phyloP scores from a whole-genome alignment of 2,888 invertebrate species.

The Heliconius cydno region DNA sequence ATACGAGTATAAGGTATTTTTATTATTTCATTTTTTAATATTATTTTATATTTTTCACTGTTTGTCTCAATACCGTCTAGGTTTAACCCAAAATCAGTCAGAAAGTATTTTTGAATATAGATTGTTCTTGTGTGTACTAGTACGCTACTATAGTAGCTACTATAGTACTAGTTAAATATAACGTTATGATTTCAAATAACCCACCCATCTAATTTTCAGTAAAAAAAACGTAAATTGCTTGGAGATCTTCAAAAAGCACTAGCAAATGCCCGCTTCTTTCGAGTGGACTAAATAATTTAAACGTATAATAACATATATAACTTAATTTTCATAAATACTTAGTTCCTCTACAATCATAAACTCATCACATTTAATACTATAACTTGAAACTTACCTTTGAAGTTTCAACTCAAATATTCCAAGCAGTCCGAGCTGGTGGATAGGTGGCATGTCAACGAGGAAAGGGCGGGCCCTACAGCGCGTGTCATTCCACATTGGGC shows the following conservation, averaged over 20 bases:
- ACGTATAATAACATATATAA: too few species aligned
- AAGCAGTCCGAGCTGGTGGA: slow-evolving; percentile 7
- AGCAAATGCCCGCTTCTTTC: too few species aligned
- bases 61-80: not conserved
- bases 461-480: slow-evolving; percentile 39
- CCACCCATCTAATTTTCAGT: too few species aligned
- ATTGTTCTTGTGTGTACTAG: too few species aligned
- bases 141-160: too few species aligned
- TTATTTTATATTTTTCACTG: not conserved
- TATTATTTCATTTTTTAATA: not conserved
- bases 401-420: slow-evolving; percentile 2
- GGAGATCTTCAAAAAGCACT: too few species aligned
- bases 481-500: slow-evolving; percentile 34
- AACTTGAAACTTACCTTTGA: slow-evolving; percentile 1
- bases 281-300: too few species aligned
- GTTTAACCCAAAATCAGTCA: not conserved
- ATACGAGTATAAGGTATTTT: not conserved
- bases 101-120: too few species aligned
- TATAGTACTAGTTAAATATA: too few species aligned
- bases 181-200: too few species aligned
- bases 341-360: not conserved
- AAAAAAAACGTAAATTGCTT: too few species aligned
- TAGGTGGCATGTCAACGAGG: slow-evolving; percentile 41
- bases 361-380: not conserved
- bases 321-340: too few species aligned